Conservation (phyloP, 2,113 vertebrate species). For the Thalassoma bifasciatum region DNA sequence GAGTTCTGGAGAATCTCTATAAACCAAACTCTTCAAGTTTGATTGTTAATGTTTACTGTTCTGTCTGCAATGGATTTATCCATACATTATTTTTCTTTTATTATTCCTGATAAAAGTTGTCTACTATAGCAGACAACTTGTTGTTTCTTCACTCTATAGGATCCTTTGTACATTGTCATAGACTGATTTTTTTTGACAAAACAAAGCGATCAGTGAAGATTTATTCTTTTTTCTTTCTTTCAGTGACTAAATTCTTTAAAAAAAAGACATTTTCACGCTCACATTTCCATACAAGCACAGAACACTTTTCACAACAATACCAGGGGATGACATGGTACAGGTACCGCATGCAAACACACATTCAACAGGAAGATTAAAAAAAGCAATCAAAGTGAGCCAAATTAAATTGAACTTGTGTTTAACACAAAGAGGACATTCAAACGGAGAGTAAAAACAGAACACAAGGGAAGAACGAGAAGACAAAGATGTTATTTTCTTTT, state of each 20-base stretch:
- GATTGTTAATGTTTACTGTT: too few relatives aligned
- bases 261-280: background rate
- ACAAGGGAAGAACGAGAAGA: slow-evolving; percentile 8
- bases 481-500: slow-evolving; percentile 64
- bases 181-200: too few relatives aligned
- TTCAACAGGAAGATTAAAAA: slow-evolving; percentile 66
- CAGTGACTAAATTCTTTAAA: background rate
- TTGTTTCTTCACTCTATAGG: too few relatives aligned
- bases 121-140: too few relatives aligned
- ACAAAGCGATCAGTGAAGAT: background rate
- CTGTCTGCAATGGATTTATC: too few relatives aligned
- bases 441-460: slow-evolving; percentile 40
- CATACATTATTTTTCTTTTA: too few relatives aligned
- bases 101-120: too few relatives aligned
- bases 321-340: slow-evolving; percentile 21
- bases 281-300: slow-evolving; percentile 26
- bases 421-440: slow-evolving; percentile 63
- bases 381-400: slow-evolving; percentile 81
- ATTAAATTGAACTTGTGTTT: slow-evolving; percentile 86
- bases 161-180: background rate
- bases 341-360: slow-evolving; percentile 49
- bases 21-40: too few relatives aligned
- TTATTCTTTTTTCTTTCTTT: background rate
- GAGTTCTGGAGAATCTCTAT: too few relatives aligned
- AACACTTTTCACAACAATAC: slow-evolving; percentile 26